A percentile compares a stretch with the other conserved stretches of the same genome.
Conservation (phyloP, 2,888 invertebrate species). For the Caenorhabditis virilis region DNA sequence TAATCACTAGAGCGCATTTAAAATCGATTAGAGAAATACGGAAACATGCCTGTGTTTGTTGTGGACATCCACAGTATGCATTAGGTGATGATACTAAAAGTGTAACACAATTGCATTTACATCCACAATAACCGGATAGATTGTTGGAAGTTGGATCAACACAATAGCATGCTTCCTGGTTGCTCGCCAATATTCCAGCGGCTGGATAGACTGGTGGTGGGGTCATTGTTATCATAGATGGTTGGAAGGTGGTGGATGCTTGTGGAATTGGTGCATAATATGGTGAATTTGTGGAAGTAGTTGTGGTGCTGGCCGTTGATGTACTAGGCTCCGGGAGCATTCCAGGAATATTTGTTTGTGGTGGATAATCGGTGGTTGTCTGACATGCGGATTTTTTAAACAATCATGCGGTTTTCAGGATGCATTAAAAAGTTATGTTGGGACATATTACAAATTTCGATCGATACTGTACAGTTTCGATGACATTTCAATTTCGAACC, state of each 20-base stretch:
- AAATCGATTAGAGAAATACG: no score
- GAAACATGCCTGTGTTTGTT: no score
- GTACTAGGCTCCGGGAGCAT: constrained; percentile 26
- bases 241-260: no score
- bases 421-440: no score
- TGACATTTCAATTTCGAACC: not conserved
- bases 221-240: no score
- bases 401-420: not conserved
- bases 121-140: constrained; percentile 42
- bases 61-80: constrained; percentile 52
- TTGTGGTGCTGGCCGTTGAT: constrained; percentile 10
- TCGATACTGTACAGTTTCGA: not conserved
- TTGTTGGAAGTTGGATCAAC: constrained; percentile 36
- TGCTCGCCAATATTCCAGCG: constrained; percentile 38
- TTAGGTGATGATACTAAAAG: constrained; percentile 45
- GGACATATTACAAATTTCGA: no score
- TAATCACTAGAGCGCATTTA: no score
- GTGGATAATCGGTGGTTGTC: constrained; percentile 1
- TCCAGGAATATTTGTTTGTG: constrained; percentile 28
- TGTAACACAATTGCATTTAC: constrained; percentile 46
- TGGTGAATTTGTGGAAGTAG: constrained; percentile 10
- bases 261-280: not conserved
- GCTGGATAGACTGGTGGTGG: constrained; percentile 39
- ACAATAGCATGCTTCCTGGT: constrained; percentile 47
- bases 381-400: not conserved